Evolutionary conservation across 1,140 invertebrate genomes (phyloP), one percentile per base, ranked within the genome.

Genomic region (Anastrepha obliqua): DNA sequence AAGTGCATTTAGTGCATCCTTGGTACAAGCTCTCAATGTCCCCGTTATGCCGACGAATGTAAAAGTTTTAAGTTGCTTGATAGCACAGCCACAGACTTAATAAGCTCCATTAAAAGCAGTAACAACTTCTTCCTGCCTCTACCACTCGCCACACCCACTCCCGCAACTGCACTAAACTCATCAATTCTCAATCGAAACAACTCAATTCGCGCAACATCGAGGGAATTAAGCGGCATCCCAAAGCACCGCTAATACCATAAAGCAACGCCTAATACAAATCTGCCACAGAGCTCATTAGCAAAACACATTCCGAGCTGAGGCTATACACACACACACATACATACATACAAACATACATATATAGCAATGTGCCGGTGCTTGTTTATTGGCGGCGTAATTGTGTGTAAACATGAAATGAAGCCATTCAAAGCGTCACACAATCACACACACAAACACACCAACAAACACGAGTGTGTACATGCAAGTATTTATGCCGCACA

Each of bases 201-300:
- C 44, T 81, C 74, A 51, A 51, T 81, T 81, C 3, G n/a, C 15
- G 44, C 74, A 81, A 9, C 47, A n/a, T 8, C 74, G n/a, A 81
- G 47, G 74, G 74, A 81, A 81, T 20, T 20, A 81, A 51, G 47
- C 7, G 74, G 9, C 47, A 55, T 81, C n/a, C 74, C 74, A 81
- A 81, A n/a, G 74, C 74, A 55, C 51, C 74, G 47, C 15, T 55
- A 81, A 81, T 81, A 81, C 74, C 74, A 81, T 81, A 81, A 81
- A 81, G 51, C n/a, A 81, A 81, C 74, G 47, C 74, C 74, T 81
- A 81, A 55, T 81, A 81, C 74, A 81, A 81, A 81, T 81, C 74
- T 55, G 47, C 74, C 44, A 81, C 74, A 81, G 5, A 81, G 74
- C 74, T 81, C 74, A 81, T 81, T 81, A 81, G 74, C 74, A 81